Percentiles rank a stretch among this genome's conserved stretches.
phyloP scores from a whole-genome alignment of 2,113 vertebrate genomes.

The Puntigrus tetrazona region DNA sequence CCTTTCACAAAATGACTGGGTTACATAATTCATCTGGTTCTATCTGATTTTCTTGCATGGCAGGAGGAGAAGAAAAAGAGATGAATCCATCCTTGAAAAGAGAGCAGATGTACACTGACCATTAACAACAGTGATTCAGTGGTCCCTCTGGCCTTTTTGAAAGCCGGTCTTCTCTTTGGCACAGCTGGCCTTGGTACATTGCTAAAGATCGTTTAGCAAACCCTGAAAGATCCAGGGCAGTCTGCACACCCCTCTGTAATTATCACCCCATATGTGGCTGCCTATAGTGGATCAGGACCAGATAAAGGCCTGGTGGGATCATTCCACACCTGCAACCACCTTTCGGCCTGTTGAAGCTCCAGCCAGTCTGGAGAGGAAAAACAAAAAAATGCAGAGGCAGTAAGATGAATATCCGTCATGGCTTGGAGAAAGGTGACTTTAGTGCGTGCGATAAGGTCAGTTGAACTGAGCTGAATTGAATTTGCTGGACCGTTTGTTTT shows the following conservation, averaged over 20 bases:
- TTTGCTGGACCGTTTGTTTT: constrained; percentile 29
- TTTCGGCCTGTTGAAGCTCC: constrained; percentile 11
- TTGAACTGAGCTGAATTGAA: constrained; percentile 22
- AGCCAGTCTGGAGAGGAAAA: background rate
- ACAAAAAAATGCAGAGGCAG: background rate
- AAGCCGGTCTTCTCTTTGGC: constrained; percentile 36
- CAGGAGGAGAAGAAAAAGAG: constrained; percentile 5
- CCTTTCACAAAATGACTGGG: background rate
- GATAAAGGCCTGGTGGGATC: constrained; percentile 47
- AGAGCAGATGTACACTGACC: constrained; percentile 46
- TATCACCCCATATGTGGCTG: constrained; percentile 57
- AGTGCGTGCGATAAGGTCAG: constrained; percentile 18
- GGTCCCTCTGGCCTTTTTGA: constrained; percentile 40
- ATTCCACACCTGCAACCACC: constrained; percentile 42
- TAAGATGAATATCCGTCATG: background rate
- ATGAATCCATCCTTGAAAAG: constrained; percentile 35
- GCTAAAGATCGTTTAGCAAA: constrained; percentile 55
- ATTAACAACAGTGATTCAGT: constrained; percentile 37
- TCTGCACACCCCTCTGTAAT: constrained; percentile 53
- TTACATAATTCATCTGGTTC: constrained; percentile 23
- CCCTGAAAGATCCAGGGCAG: constrained; percentile 56
- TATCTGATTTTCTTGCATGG: constrained; percentile 15
- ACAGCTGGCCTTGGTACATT: constrained; percentile 58
- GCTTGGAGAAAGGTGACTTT: constrained; percentile 22
- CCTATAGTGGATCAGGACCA: constrained; percentile 41